Evolutionary conservation across 2,113 vertebrate species (phyloP).

Genomic region (Mixornis gularis): DNA sequence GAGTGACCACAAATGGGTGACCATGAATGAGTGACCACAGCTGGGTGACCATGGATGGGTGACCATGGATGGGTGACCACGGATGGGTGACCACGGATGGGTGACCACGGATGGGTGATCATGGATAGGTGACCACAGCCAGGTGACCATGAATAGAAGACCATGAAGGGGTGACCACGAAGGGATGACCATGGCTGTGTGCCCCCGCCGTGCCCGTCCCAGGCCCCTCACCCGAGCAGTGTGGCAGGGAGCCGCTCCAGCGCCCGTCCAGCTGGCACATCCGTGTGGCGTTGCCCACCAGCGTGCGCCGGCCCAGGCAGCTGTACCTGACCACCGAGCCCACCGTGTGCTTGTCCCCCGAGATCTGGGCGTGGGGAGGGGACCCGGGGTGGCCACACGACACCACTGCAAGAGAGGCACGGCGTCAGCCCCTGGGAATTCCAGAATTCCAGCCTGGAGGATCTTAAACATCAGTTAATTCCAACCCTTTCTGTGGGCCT

Average conservation of each 20-base stretch:
- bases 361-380: slow-evolving; percentile 87
- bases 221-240: slow-evolving; percentile 87
- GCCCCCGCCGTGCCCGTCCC: accelerated
- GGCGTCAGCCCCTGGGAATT: background rate
- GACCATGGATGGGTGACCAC: accelerated
- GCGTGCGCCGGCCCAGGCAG: slow-evolving; percentile 79
- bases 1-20: background rate
- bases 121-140: too few species aligned
- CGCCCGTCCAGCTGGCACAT: slow-evolving; percentile 92
- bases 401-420: slow-evolving; percentile 77
- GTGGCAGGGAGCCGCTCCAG: slow-evolving; percentile 93
- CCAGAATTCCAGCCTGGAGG: background rate
- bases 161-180: background rate
- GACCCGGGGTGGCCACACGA: slow-evolving; percentile 90
- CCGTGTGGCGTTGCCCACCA: slow-evolving; percentile 89
- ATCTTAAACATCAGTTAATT: too few species aligned
- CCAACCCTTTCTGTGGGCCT: too few species aligned
- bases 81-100: accelerated
- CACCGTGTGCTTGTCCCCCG: slow-evolving; percentile 83
- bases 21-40: too few species aligned
- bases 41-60: too few species aligned
- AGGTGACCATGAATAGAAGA: background rate
- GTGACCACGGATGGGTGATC: background rate
- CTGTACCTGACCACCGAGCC: slow-evolving; percentile 91
- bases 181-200: too few species aligned